Evolutionary conservation across 2,888 invertebrate genomes (phyloP), one percentile per base, ranked within the genome.

Genomic region (Psococerastis gibbosa): DNA sequence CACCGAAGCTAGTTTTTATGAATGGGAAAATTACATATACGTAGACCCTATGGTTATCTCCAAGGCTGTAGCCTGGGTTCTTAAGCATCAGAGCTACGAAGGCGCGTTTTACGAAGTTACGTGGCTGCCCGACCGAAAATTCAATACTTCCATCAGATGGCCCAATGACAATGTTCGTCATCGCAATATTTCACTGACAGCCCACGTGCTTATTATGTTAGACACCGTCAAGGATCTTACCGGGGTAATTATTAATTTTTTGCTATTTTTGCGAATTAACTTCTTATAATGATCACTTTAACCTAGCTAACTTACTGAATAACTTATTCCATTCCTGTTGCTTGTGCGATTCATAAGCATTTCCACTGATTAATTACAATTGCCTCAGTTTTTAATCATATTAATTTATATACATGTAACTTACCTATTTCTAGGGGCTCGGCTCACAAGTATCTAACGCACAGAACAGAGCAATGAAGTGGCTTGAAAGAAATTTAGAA

Each of bases 21-120:
- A 95, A 59, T 95, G 94, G 94, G 92, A 94, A 65, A 88, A 91
- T 60, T 88, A 78, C 56, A 76, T 95, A 44, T 95, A 87, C 62
- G 88, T 95, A 50, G 92, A 94, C 60, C 83, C 88, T 0, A 45
- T 62, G 54, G 60, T 85, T 2, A 84, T 94, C 53, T 75, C 82
- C 3, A 78, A 77, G 57, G 76, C 92, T 1, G 81, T 89, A 2
- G 68, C 75, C 1, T 95, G 89, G 88, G 65, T 95, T 2, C 61
- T 94, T 45, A 68, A 76, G 42, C 84, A 87, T 61, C 94, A 95
- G 62, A 76, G 74, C 0, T 70, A 69, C 0, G 77, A 82, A 17
- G 95, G 95, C 1, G 76, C 87, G 0, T 95, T 94, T 66, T 83
- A 81, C 61, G 91, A 92, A 60, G 73, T 78, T 23, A 79, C 82